Evolutionary conservation across 2,797 vertebrate species (phyloP), one percentile per base, ranked within the genome.

Genomic region (Rallus crepitans): DNA sequence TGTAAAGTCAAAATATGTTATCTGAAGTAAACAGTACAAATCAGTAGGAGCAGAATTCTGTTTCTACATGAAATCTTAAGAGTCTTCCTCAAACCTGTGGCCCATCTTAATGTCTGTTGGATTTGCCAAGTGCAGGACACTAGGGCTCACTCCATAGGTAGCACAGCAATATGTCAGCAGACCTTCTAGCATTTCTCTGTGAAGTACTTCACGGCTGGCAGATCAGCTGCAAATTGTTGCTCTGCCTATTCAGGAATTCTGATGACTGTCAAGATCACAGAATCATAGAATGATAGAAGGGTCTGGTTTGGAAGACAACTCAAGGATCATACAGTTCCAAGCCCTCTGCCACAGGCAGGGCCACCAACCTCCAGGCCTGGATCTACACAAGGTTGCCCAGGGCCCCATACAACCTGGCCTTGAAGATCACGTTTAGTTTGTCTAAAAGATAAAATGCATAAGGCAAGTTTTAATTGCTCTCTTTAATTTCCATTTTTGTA

Each of bases 131-230:
- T 11, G 14, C 28, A 19, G 28, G 28, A 30, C 52, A 53, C 3
- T 0, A 0, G 19, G 53, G 12, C 2, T 35, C 19, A 35, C 9
- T 42, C 52, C 27, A 31, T 5, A 16, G 12, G 20, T 12, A 69
- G 10, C 28, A 57, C 16, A 70, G 37, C 14, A 53, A 69, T 53
- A 35, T 5, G 9, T 4, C 56, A 31, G n/a, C 48, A 78, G 45
- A 19, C 15, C 20, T 88, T 78, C 42, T 13, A 57, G 15, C 24
- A 42, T 24, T n/a, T 53, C 14, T 69, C 9, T 52, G 18, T 59
- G 39, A 83, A 78, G n/a, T 15, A 28, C 13, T 65, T 60, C 24
- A 40, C 52, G 39, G 11, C n/a, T 89, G 40, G 7, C 11, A 82
- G 7, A 37, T 65, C 40, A 89, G 15, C 42, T 79, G 31, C 6